Base-by-base conservation (phyloP, 2,113 vertebrate genomes). In the Tupaia chinensis region DNA sequence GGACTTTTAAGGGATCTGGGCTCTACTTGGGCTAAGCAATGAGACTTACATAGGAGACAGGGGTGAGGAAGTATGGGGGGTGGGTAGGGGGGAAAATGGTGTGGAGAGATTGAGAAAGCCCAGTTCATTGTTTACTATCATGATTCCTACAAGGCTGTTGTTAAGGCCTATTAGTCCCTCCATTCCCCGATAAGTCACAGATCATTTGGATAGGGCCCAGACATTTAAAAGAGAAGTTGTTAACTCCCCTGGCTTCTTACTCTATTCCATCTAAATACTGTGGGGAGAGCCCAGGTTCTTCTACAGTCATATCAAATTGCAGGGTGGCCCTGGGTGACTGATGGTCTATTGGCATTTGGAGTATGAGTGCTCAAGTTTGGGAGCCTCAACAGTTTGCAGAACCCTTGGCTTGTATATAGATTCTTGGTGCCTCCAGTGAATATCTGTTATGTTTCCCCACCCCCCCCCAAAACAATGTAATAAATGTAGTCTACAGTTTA, bases 401-500 rank as follows among this genome's bases (percentile, higher is more conserved):
- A 61, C 6, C 65, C 17, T 73, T 80, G 92, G 74, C 72, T 93
- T 81, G 25, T 9, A 32, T 15, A 34, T 5, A 29, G 78, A 74
- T 54, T 85, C 58, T 60, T n/a, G 44, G 61, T 65, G 80, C 34
- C 91, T 90, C 87, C 68, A 58, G 70, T 12, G 65, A 94, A 27
- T 86, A 80, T 78, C 63, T 94, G 56, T 56, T 78, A 69, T 92
- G 79, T 56, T 97, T 97, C 70, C 23, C 87, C 16, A 23, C 66
- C 87, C 13, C 66, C 66, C 44, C 44, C 32, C 32, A 32, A 93
- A 97, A 96, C 86, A 93, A 77, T 84, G 92, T 83, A 72, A 83
- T 94, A 91, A 93, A 92, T 93, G 79, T 89, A 95, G 66, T 34
- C 87, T 93, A 85, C 65, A 63, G 69, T 29, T 61, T 96, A 94